Conservation (phyloP, 2,113 vertebrate species). For the Pseudorhombus dupliciocellatus region DNA sequence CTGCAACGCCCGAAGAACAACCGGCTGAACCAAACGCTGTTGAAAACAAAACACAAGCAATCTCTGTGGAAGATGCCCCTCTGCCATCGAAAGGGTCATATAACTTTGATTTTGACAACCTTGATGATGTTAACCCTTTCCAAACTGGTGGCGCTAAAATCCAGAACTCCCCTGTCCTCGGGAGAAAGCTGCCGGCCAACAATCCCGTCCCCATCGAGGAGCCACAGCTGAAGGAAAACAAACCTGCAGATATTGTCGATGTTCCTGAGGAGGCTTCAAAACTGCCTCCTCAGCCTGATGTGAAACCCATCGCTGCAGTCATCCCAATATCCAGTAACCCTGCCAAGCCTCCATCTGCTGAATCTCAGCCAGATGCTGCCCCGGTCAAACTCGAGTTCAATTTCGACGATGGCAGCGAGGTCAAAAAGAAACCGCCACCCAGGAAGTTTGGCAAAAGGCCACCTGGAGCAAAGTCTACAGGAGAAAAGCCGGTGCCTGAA, state of each 20-base stretch:
- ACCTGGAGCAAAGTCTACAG: conserved; percentile 68
- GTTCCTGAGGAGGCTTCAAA: conserved; percentile 17
- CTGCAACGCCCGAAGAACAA: conserved; percentile 24
- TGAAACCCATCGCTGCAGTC: conserved; percentile 34
- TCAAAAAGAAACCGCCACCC: conserved; percentile 75
- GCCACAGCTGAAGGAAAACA: neutral
- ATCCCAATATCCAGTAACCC: conserved; percentile 16
- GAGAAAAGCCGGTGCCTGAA: conserved; percentile 46
- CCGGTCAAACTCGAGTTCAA: conserved; percentile 84
- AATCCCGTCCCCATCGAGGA: conserved; percentile 3
- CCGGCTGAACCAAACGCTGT: neutral
- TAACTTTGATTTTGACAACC: conserved; percentile 70
- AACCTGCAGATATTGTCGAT: neutral
- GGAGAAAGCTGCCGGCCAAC: conserved; percentile 17
- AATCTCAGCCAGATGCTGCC: conserved; percentile 6
- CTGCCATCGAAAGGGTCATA: conserved; percentile 58
- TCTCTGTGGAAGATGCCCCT: conserved; percentile 49
- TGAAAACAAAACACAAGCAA: neutral
- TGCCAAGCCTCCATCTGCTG: neutral
- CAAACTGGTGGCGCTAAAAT: conserved; percentile 70
- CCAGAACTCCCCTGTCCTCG: conserved; percentile 62
- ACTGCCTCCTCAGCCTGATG: conserved; percentile 23
- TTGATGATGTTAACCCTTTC: conserved; percentile 70
- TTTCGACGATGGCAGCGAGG: conserved; percentile 74
- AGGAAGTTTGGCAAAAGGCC: conserved; percentile 80